These are phyloP conservation scores for Siniperca undulata DNA, from an alignment of 2,797 vertebrate species.

Conservation along the genomic window DNA sequence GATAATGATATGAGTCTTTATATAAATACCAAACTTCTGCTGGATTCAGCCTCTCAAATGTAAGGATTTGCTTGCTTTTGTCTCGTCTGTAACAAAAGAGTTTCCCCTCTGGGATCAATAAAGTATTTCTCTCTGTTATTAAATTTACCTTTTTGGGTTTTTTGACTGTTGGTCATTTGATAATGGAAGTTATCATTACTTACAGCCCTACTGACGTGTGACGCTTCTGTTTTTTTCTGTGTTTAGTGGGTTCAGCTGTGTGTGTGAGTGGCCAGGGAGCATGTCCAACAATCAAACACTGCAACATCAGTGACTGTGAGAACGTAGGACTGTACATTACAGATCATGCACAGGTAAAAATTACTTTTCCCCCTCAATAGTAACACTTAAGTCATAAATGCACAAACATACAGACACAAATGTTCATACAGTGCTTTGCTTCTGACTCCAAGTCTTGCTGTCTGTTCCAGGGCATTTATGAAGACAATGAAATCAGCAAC, in stretches of 20 bases:
- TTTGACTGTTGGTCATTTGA: background rate
- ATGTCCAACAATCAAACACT: conserved; percentile 99
- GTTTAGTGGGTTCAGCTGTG: conserved; percentile 96
- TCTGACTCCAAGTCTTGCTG: background rate
- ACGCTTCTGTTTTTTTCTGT: background rate
- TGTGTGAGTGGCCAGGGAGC: conserved; percentile 99
- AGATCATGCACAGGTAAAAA: conserved; percentile 96
- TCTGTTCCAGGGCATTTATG: conserved; percentile 93
- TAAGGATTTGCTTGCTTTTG: background rate
- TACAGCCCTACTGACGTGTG: background rate
- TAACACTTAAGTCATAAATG: background rate
- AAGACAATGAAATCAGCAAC: conserved; percentile 99
- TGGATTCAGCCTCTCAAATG: background rate
- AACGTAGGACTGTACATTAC: conserved; percentile 99
- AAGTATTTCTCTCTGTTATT: background rate
- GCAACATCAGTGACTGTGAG: conserved; percentile 99
- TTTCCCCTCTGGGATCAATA: too few species aligned
- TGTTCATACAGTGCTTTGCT: background rate
- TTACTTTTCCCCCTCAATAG: rapidly evolving
- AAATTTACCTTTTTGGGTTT: background rate
- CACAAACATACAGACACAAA: background rate
- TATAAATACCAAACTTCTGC: background rate
- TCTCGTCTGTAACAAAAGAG: too few species aligned
- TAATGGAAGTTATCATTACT: background rate
- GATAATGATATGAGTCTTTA: background rate